Conservation (phyloP, 23 tunicate species). For the Pegea sp. region DNA sequence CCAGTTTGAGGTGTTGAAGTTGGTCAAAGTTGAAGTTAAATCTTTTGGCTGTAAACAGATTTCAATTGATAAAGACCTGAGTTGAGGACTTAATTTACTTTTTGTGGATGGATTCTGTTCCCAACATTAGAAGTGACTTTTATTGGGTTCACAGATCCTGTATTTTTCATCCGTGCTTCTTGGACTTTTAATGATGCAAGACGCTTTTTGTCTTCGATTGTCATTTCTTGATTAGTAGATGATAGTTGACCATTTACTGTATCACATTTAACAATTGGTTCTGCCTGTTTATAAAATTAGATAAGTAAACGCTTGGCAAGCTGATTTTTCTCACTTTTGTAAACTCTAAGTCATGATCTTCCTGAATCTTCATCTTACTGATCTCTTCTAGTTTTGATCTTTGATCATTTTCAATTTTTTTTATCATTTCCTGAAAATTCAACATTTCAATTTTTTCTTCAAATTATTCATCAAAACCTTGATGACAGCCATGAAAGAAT, state of each 20-base stretch:
- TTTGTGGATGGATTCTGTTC: too few species aligned
- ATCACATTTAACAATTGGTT: not conserved
- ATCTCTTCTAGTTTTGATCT: slow-evolving; percentile 58
- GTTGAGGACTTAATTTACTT: too few species aligned
- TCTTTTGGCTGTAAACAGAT: slow-evolving; percentile 35
- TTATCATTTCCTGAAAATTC: slow-evolving; percentile 64
- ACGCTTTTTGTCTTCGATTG: slow-evolving; percentile 74
- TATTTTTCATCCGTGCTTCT: slow-evolving; percentile 45
- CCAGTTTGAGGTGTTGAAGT: slow-evolving; percentile 22
- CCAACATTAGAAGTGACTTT: slow-evolving; percentile 2
- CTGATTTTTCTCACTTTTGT: slow-evolving; percentile 14
- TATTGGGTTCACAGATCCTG: slow-evolving; percentile 46
- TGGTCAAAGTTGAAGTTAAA: slow-evolving; percentile 54
- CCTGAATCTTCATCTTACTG: slow-evolving; percentile 50
- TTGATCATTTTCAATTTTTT: slow-evolving; percentile 49
- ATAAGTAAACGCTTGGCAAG: not conserved
- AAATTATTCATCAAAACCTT: too few species aligned
- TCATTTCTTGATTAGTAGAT: slow-evolving; percentile 26
- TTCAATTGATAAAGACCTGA: not conserved
- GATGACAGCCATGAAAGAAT: slow-evolving; percentile 51
- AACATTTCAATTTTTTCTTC: too few species aligned
- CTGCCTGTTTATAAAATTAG: not conserved
- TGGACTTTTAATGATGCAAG: slow-evolving; percentile 43
- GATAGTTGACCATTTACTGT: too few species aligned
- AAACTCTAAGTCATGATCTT: slow-evolving; percentile 22